Evolutionary conservation across 2,797 vertebrate species (phyloP), one percentile per base, ranked within the genome.

Genomic region (Potorous gilbertii): DNA sequence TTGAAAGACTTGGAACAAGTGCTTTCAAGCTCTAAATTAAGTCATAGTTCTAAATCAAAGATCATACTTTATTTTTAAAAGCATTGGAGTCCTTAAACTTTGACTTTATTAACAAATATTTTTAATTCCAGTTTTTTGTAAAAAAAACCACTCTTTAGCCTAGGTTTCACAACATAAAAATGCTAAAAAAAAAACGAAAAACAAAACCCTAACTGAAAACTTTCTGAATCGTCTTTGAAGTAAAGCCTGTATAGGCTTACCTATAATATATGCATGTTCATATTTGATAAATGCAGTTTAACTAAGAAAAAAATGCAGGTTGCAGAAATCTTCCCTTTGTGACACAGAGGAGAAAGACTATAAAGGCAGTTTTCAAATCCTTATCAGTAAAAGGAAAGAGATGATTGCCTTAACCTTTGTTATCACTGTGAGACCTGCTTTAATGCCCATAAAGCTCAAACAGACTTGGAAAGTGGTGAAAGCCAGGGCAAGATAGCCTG

Each of bases 331-430:
- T 95, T 56, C 90, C 92, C 66, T 97, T 91, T 91, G 81, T 5
- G 0, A 92, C 28, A 16, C 55, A 50, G 87, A 95, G 90, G 74
- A 96, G 96, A 81, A 92, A 95, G 55, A 59, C 97, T 96, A 94
- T 89, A 97, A 97, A 97, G 96, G 93, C 93, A 97, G 90, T 97
- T 97, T 97, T 96, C 94, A 96, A 96, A 95, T 97, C 96, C 95
- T 98, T 98, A 98, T 98, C 98, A 97, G 90, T 92, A 97, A 97
- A 98, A 46, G 74, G 59, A 97, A 98, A 94, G 96, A 97, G 97
- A 97, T 96, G 96, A 97, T 98, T 98, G 95, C 97, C 50, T 97
- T 95, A 97, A 96, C 96, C 96, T 97, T 96, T 97, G 93, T 97
- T 97, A 97, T 97, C 97, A 95, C 96, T 56, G 11, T 94, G 95